These are phyloP conservation scores for Gasterosteus aculeatus DNA, from an alignment of 2,113 vertebrate genomes.

Conservation along the genomic window DNA sequence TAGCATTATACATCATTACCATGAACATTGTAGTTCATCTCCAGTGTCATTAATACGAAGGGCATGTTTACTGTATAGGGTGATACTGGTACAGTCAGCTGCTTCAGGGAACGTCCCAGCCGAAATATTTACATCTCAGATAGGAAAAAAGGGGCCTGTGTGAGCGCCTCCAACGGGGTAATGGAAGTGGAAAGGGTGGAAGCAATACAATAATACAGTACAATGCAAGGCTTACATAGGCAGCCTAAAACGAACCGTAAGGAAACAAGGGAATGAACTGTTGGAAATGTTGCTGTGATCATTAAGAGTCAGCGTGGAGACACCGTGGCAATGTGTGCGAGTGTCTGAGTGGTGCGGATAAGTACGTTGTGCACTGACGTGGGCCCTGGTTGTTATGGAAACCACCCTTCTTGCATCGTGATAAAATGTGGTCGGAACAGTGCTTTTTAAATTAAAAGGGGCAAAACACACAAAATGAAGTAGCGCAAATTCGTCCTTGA, in stretches of 20 bases:
- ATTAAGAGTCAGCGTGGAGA: conserved; percentile 4
- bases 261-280: neutral
- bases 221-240: no score
- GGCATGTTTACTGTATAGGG: neutral
- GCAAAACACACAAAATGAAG: neutral
- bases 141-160: neutral
- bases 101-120: no score
- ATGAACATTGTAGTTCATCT: neutral
- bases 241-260: neutral
- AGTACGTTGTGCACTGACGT: conserved; percentile 14
- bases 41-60: neutral
- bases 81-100: no score
- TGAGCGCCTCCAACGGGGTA: neutral
- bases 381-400: conserved; percentile 57
- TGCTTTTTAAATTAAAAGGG: neutral
- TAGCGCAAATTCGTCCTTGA: conserved; percentile 21
- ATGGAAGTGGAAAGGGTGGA: neutral
- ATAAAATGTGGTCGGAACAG: conserved; percentile 8
- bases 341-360: conserved; percentile 15
- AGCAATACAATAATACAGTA: no score
- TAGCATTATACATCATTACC: neutral
- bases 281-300: neutral
- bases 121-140: neutral
- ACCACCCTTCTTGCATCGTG: conserved; percentile 20
- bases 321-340: conserved; percentile 1